Conservation (phyloP, 2,888 invertebrate species). For the Stenichneumon culpator region DNA sequence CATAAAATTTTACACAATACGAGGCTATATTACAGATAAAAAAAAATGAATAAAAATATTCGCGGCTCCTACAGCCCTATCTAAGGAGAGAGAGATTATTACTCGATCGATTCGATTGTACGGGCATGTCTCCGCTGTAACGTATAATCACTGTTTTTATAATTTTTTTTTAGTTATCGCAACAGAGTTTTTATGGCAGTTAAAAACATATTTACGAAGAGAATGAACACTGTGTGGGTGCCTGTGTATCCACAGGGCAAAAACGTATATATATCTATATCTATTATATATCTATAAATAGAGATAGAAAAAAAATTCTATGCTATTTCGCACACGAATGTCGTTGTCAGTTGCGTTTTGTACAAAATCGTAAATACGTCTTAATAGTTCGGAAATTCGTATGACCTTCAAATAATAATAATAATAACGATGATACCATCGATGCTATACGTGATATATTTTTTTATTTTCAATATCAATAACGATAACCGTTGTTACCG, state of each 20-base stretch:
- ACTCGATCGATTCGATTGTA: slow-evolving; percentile 14
- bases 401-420: slow-evolving; percentile 38
- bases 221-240: slow-evolving; percentile 30
- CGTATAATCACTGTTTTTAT: slow-evolving; percentile 5
- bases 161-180: slow-evolving; percentile 25
- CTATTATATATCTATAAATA: slow-evolving; percentile 35
- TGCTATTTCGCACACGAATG: slow-evolving; percentile 50
- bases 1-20: slow-evolving; percentile 16
- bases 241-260: slow-evolving; percentile 12
- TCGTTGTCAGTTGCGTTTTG: slow-evolving; percentile 38
- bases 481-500: slow-evolving; percentile 74
- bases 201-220: slow-evolving; percentile 45
- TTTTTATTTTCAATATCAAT: slow-evolving; percentile 61
- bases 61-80: slow-evolving; percentile 4
- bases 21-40: slow-evolving; percentile 51
- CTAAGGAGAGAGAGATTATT: neutral
- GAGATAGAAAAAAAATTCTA: neutral
- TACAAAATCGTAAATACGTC: slow-evolving; percentile 22
- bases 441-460: slow-evolving; percentile 3
- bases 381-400: slow-evolving; percentile 28
- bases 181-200: slow-evolving; percentile 62
- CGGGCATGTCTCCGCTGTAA: neutral
- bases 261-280: neutral
- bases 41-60: neutral
- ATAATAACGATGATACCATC: slow-evolving; percentile 13